phyloP scores from a whole-genome alignment of 2,113 vertebrate species.

The Onychostruthus taczanowskii region DNA sequence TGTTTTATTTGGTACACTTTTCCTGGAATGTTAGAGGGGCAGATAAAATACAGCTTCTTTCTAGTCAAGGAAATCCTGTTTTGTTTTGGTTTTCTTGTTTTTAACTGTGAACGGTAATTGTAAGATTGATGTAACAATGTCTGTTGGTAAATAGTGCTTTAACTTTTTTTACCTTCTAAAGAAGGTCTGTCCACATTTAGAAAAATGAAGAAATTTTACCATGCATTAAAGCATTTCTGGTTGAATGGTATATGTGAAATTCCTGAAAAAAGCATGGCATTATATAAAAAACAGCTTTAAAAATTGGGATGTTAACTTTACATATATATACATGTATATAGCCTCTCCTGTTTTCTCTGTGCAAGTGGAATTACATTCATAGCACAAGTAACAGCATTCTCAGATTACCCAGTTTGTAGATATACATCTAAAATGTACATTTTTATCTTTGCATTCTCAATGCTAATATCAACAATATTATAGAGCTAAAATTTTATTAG shows the following conservation, averaged over 20 bases:
- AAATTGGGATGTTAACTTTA: neutral
- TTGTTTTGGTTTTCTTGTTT: neutral
- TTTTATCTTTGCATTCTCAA: neutral
- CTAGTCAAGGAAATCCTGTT: neutral
- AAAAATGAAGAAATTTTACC: neutral
- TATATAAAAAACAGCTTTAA: neutral
- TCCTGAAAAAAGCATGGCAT: neutral
- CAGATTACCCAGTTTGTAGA: neutral
- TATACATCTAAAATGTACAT: neutral
- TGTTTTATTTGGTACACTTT: neutral
- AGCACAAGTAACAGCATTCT: neutral
- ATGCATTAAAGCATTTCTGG: neutral
- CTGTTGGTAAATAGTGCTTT: neutral
- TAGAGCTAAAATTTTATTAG: neutral
- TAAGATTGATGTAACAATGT: neutral
- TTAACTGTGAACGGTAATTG: neutral
- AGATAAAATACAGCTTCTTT: neutral
- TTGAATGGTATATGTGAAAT: rapidly evolving
- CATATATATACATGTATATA: neutral
- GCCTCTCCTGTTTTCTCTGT: neutral
- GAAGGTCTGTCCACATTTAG: neutral
- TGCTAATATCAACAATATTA: neutral
- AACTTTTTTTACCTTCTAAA: neutral
- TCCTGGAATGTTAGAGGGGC: neutral
- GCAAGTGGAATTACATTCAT: neutral